Base-by-base conservation (phyloP, 2,797 vertebrate species). In the Orientallactaga sibirica region DNA sequence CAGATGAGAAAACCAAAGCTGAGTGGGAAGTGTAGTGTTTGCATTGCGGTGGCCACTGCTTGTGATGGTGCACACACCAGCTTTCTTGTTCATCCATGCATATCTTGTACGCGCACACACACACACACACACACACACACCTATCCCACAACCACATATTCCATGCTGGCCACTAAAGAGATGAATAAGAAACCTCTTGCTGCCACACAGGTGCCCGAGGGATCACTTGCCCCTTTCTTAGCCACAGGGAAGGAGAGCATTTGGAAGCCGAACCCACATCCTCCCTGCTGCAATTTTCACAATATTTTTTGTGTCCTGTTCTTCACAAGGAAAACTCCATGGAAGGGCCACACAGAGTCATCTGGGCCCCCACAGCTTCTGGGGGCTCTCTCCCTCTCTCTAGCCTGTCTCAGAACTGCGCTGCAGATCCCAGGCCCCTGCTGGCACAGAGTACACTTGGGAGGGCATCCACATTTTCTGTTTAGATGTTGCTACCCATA, bases 301-400 rank as follows among this genome's bases (percentile, higher is more conserved):
- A 74, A 48, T 58, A 27, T 77, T 68, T 62, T 20, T 37, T 29
- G 24, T 33, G 74, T 37, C 70, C 70, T 0, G 5, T 25, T 41
- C 19, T 33, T 0, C 16, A 3, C 33, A 3, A 25, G 33, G 7
- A 0, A 18, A 2, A 6, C 43, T 27, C 55, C 41, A 0, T 0
- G 0, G 0, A 25, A 80, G n/a, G 33, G 37, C 27, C 67, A 33
- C 16, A 0, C 0, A 1, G 27, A n/a, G 22, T 55, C 71, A 18
- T 61, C 0, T 16, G 80, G 55, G 16, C 66, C 52, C 2, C 1
- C 0, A 16, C 24, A 10, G 18, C 55, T 3, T 48, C 67, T 18
- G 33, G 5, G 52, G 61, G 25, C 41, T 3, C 0, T 52, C 52
- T 48, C 8, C 37, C 58, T 3, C 4, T 52, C 11, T 24, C 15